Base-by-base conservation (phyloP, 2,113 vertebrate genomes). In the Syrmaticus mikado region DNA sequence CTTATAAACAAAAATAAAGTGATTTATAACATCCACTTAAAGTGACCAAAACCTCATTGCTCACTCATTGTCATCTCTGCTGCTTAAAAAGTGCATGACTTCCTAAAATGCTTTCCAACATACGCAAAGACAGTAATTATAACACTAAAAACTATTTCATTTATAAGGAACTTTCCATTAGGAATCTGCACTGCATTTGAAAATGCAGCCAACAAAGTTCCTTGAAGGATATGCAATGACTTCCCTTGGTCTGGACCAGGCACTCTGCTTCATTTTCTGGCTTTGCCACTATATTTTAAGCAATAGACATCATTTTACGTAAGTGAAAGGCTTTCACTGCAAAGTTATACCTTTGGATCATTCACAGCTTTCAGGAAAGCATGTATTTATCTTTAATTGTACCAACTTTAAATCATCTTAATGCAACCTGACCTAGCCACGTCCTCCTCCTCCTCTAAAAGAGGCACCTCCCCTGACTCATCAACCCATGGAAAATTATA, bases 71-170 rank as follows among this genome's bases (percentile, higher is more conserved):
- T 86, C 75, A 19, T 88, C 87, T 84, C 87, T 78, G 80, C 87
- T 81, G 48, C 90, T 86, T 87, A 82, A 73, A 66, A 85, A 88
- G 76, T 6, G 4, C 52, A 32, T 4, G 58, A 79, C 53, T 94
- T 96, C 76, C 90, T 90, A 73, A 95, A 95, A 94, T 60, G 87
- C 66, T 93, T 94, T 86, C 87, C 83, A 88, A 53, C 2, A 2
- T 22, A 88, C 0, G 0, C 53, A 92, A 38, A 41, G 32, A 38
- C 52, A 86, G 28, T 48, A 90, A 91, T 58, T 85, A 28, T 22
- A 86, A 75, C 36, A 73, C 57, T 38, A 90, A 91, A 3, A 17
- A 88, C 68, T 91, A 88, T 84, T 93, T 90, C 30, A 76, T 82
- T 93, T 92, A 52, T 76, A 83, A 95, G 50, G 38, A 91, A 85